Base-by-base conservation (phyloP, 2,797 vertebrate species). In the Chrosomus eos region DNA sequence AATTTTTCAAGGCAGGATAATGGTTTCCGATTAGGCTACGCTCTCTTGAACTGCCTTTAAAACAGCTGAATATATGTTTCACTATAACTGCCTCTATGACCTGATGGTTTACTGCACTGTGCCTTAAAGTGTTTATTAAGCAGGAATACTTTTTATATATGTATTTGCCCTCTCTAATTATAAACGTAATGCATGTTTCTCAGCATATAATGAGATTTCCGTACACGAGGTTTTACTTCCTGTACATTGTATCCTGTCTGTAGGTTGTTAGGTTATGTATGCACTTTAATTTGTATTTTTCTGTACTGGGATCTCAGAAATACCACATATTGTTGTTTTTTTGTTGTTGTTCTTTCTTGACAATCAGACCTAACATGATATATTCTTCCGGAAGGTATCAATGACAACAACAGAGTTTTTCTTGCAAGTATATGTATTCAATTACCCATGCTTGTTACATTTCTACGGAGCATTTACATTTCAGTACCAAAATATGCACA, bases 221-320 rank as follows among this genome's bases (percentile, higher is more conserved):
- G 0, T 51, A 28, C 60, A 51, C 62, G 76, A 51, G 21, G 19
- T 43, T 79, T 84, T 38, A 71, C 48, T 72, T n/a, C 76, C 55
- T 80, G 53, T 85, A 67, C 68, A 82, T 75, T 80, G 79, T 87
- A 78, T 82, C 79, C 58, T 82, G 86, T 78, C 76, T 77, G 73
- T 81, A 86, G 71, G n/a, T 88, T 85, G 86, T 81, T 88, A 78
- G 84, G 88, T 88, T 91, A 91, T 93, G 90, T 92, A 91, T 90
- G 91, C 89, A 88, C 87, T 89, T 91, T 89, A 88, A 84, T 82
- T 89, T 88, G 81, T 85, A 86, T 81, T 85, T 81, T 86, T 79
- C 77, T 62, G 60, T 87, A 66, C 64, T 77, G 82, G 85, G 18
- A 82, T 86, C 23, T 86, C n/a, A 64, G 66, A 81, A 78, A 85